Evolutionary conservation across 1,140 invertebrate genomes (phyloP), one percentile per base, ranked within the genome.

Genomic region (Zaprionus vittiger): DNA sequence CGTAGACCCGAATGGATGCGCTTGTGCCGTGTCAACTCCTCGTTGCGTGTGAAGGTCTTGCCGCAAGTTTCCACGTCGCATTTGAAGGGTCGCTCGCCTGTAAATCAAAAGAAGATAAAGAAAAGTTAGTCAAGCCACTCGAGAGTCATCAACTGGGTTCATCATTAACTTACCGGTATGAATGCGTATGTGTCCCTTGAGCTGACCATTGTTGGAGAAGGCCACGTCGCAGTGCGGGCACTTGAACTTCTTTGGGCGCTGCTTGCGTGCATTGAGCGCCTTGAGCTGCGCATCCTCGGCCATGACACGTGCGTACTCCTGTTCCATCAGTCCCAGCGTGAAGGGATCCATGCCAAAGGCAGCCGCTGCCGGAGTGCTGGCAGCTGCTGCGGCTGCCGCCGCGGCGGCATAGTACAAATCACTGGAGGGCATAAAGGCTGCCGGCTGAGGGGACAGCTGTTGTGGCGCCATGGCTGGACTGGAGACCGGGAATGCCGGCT

Each of bases 131-230:
- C 69, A 54, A 22, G 31, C 9, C 47, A 34, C 47, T 22, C 2
- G 9, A n/a, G 7, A 2, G 7, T 14, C 4, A 5, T 14, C 3
- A 5, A 0, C 9, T 11, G 0, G 22, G 1, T 9, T 28, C 1
- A 56, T 47, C 14, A 11, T 31, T 38, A 74, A 74, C 92, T 94
- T 93, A 95, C 97, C 97, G 44, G 97, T 98, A 91, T 99, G 98
- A 54, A 98, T 98, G 22, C 98, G 94, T 15, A 98, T 95, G 89
- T 99, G 98, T 66, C 97, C 97, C 92, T 97, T 97, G 0, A 99
- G 94, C 85, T 99, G 98, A 1, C 98, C 97, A 91, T 98, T 98
- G 91, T 98, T 99, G 37, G 97, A 98, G 91, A 98, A 98, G 0
- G 96, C 97, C 0, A 98, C 97, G 68, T 97, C 94, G 91, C 97